Percentiles rank a stretch among this genome's conserved stretches.
Evolutionary conservation across 2,888 invertebrate genomes (phyloP).

Genomic region (Eledone cirrhosa): DNA sequence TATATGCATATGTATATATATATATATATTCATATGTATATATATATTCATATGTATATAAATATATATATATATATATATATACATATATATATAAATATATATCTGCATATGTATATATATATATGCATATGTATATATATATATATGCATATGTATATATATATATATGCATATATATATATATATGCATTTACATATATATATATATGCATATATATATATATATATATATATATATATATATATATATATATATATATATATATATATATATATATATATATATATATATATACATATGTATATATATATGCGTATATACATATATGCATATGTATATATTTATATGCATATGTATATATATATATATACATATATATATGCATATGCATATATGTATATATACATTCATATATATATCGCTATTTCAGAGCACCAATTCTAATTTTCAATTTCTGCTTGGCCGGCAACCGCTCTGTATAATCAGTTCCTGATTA

Average conservation of each 20-base stretch:
- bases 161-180: background rate
- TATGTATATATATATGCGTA: background rate
- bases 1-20: background rate
- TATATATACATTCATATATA: no score
- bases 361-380: no score
- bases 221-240: background rate
- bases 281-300: background rate
- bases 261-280: background rate
- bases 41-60: background rate
- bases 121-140: background rate
- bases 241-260: slow-evolving; percentile 17
- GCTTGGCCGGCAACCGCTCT: no score
- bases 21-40: background rate
- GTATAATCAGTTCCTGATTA: no score
- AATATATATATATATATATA: background rate
- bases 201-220: background rate
- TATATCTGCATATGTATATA: background rate
- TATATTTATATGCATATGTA: no score
- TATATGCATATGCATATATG: no score
- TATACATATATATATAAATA: background rate
- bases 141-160: background rate
- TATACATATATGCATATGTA: background rate
- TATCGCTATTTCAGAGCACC: no score
- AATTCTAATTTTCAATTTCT: no score
- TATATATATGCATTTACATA: background rate